Conservation (phyloP, 2,113 vertebrate genomes). For the Alligator mississippiensis region DNA sequence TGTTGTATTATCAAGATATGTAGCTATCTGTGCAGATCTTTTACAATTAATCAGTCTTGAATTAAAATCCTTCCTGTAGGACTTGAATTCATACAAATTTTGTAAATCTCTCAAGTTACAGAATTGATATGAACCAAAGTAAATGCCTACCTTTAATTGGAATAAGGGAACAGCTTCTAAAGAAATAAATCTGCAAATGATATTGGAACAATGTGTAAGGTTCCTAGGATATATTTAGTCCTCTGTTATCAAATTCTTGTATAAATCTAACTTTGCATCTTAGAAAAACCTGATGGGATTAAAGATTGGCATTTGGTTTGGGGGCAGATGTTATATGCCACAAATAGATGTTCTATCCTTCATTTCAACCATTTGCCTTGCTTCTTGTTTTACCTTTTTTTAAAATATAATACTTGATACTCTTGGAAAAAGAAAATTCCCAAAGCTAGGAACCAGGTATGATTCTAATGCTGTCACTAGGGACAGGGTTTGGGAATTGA, state of each 20-base stretch:
- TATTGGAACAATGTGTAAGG: not conserved
- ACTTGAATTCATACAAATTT: rapidly evolving
- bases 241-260: not conserved
- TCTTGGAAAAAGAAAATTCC: slow-evolving; percentile 8
- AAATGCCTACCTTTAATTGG: not conserved
- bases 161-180: not conserved
- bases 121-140: not conserved
- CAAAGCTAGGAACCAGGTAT: no score
- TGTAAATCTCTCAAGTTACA: not conserved
- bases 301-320: not conserved
- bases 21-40: rapidly evolving
- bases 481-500: not conserved
- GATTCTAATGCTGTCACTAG: not conserved
- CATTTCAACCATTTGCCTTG: slow-evolving; percentile 35
- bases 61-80: not conserved
- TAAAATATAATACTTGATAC: slow-evolving; percentile 20
- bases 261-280: not conserved
- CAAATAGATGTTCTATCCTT: not conserved
- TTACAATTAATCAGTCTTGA: rapidly evolving
- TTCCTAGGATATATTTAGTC: not conserved
- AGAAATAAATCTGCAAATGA: not conserved
- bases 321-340: not conserved
- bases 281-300: not conserved
- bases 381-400: not conserved
- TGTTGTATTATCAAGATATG: not conserved